Evolutionary conservation across 2,113 vertebrate species (phyloP).

Genomic region (Paramisgurnus dabryanus): DNA sequence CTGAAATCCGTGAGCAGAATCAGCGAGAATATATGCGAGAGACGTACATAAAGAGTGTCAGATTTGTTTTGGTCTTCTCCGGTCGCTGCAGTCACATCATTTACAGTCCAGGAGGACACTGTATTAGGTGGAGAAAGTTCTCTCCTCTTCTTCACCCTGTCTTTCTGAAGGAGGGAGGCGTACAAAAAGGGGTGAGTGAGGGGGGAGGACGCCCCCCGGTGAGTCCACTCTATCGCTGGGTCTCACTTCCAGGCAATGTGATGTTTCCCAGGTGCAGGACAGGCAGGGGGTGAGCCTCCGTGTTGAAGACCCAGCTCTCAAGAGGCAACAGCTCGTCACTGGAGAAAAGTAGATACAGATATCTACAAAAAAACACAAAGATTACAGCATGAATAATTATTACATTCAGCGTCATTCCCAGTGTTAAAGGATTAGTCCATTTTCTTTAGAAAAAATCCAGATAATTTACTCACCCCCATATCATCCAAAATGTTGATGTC

Average conservation of each 20-base stretch:
- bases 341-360: constrained; percentile 97
- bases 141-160: constrained; percentile 39
- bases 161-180: constrained; percentile 34
- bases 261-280: constrained; percentile 93
- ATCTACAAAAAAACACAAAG: constrained; percentile 72
- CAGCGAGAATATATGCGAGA: constrained; percentile 24
- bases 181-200: constrained; percentile 24
- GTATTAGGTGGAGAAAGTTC: constrained; percentile 35
- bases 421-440: too few species aligned
- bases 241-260: constrained; percentile 90
- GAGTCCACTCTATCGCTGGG: constrained; percentile 79
- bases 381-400: neutral
- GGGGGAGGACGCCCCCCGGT: constrained; percentile 26
- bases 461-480: too few species aligned
- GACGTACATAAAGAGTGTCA: constrained; percentile 19
- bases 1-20: neutral
- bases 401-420: too few species aligned
- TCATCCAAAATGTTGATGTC: too few species aligned
- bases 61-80: constrained; percentile 33
- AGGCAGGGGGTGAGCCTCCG: constrained; percentile 94
- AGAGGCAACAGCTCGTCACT: constrained; percentile 93
- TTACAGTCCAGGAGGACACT: constrained; percentile 36
- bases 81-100: constrained; percentile 42
- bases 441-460: too few species aligned
- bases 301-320: constrained; percentile 98